Evolutionary conservation across 2,888 invertebrate genomes (phyloP).

Genomic region (Pammene fasciana): DNA sequence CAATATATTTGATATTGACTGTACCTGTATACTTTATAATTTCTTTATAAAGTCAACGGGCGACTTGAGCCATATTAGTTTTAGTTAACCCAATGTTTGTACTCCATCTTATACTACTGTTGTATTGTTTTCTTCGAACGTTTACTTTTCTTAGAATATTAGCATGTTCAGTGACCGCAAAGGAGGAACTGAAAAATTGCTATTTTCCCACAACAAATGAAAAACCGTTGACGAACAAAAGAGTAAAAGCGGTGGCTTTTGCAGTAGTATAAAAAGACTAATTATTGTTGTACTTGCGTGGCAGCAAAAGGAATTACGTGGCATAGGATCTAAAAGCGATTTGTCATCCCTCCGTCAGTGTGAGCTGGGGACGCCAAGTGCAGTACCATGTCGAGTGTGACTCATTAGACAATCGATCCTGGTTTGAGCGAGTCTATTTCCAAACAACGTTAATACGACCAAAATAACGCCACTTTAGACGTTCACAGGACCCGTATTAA

Average conservation of each 20-base stretch:
- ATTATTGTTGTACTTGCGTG: slow-evolving; percentile 59
- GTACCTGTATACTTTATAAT: background rate
- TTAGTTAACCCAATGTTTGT: too few species aligned
- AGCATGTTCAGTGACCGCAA: slow-evolving; percentile 36
- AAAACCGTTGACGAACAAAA: slow-evolving; percentile 27
- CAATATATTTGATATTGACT: too few species aligned
- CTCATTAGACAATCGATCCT: slow-evolving; percentile 80
- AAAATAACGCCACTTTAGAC: slow-evolving; percentile 43
- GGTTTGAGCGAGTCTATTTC: slow-evolving; percentile 52
- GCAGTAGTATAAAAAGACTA: slow-evolving; percentile 43
- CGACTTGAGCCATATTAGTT: too few species aligned
- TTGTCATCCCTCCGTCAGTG: slow-evolving; percentile 78
- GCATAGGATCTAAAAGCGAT: slow-evolving; percentile 71
- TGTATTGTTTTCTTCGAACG: background rate
- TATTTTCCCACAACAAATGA: slow-evolving; percentile 29
- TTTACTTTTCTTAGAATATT: slow-evolving; percentile 20
- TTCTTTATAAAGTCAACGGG: background rate
- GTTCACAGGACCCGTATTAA: slow-evolving; percentile 45
- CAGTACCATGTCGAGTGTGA: slow-evolving; percentile 76
- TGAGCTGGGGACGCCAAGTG: slow-evolving; percentile 71
- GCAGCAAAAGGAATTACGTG: slow-evolving; percentile 57
- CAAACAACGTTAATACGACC: slow-evolving; percentile 43
- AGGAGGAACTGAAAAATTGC: slow-evolving; percentile 26
- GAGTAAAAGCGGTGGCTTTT: slow-evolving; percentile 29
- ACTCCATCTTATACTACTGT: too few species aligned